phyloP scores from a whole-genome alignment of 2,113 vertebrate species.

The Myiagra hebetior region DNA sequence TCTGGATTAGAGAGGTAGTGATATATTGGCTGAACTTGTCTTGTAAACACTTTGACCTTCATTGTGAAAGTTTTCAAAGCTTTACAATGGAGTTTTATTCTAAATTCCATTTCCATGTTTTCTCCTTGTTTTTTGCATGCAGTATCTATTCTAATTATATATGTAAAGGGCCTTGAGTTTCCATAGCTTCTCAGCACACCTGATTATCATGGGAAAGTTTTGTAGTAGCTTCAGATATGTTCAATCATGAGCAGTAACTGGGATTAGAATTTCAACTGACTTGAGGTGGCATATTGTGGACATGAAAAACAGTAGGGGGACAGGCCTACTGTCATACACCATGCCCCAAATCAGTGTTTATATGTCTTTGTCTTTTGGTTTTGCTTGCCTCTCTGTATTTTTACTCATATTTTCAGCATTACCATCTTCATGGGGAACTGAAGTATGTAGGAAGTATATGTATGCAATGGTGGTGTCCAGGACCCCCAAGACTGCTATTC shows the following conservation, averaged over 20 bases:
- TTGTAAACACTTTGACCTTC: background rate
- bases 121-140: background rate
- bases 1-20: background rate
- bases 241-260: background rate
- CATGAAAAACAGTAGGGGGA: background rate
- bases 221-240: background rate
- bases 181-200: background rate
- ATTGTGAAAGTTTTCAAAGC: background rate
- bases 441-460: background rate
- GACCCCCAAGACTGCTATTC: background rate
- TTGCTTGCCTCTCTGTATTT: background rate
- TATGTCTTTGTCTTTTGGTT: background rate
- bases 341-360: background rate
- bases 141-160: background rate
- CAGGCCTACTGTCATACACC: background rate
- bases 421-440: background rate
- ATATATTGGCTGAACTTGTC: background rate
- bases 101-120: background rate
- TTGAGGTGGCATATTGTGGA: background rate
- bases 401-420: background rate
- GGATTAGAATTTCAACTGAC: background rate
- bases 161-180: background rate
- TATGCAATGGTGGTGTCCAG: background rate
- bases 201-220: background rate
- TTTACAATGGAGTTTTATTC: background rate